phyloP scores from a whole-genome alignment of 2,113 vertebrate genomes.

The Notarius lentiginosus region DNA sequence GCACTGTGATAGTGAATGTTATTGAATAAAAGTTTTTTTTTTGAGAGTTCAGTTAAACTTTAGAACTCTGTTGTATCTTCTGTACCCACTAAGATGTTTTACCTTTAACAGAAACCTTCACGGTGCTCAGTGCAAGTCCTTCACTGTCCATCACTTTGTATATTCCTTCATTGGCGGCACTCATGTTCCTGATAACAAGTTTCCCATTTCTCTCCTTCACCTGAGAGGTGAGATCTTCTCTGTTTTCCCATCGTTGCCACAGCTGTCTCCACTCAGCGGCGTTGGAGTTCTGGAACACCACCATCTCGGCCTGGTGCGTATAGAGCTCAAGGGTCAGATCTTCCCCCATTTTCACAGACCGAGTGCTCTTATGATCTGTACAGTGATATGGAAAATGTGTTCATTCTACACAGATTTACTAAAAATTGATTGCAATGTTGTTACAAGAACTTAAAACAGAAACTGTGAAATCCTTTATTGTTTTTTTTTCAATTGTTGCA shows the following conservation, averaged over 20 bases:
- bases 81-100: neutral
- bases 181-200: conserved; percentile 52
- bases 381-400: neutral
- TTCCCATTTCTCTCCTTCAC: conserved; percentile 1
- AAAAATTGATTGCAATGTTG: neutral
- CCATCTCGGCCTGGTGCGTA: conserved; percentile 51
- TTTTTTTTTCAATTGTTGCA: neutral
- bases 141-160: conserved; percentile 67
- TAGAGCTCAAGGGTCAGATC: conserved; percentile 63
- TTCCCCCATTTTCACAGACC: conserved; percentile 35
- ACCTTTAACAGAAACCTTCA: conserved; percentile 63
- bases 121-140: conserved; percentile 67
- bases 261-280: conserved; percentile 39
- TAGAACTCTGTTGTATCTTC: neutral
- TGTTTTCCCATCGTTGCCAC: conserved; percentile 52
- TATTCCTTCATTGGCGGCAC: conserved; percentile 47
- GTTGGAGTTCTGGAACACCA: conserved; percentile 62
- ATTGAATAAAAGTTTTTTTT: neutral
- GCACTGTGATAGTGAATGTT: too few species aligned
- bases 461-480: neutral
- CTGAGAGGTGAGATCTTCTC: neutral
- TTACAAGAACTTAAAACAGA: neutral
- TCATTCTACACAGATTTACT: neutral
- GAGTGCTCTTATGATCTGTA: conserved; percentile 59
- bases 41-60: neutral